Conservation (phyloP, 2,888 invertebrate species). For the Ormyrus rosae region DNA sequence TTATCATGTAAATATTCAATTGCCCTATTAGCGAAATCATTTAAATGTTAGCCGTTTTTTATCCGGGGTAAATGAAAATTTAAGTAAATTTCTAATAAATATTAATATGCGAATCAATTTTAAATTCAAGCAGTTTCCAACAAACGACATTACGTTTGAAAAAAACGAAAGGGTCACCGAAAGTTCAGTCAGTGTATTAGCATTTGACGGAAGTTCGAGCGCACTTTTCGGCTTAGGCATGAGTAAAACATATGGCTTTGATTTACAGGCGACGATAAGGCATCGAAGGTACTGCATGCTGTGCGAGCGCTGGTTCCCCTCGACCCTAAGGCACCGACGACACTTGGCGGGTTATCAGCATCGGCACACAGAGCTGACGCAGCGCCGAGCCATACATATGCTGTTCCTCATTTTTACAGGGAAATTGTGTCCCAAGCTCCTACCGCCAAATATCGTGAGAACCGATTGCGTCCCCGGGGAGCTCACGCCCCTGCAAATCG, state of each 20-base stretch:
- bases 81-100: too few species aligned
- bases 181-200: too few species aligned
- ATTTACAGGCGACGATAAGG: constrained; percentile 70
- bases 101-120: too few species aligned
- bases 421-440: constrained; percentile 71
- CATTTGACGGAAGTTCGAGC: too few species aligned
- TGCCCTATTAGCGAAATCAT: too few species aligned
- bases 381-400: constrained; percentile 74
- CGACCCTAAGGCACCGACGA: constrained; percentile 69
- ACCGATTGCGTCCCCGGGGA: constrained; percentile 71
- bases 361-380: constrained; percentile 72
- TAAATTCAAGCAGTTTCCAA: too few species aligned
- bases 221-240: too few species aligned
- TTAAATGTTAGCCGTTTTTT: too few species aligned
- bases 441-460: constrained; percentile 69
- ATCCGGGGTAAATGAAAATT: too few species aligned
- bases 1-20: too few species aligned
- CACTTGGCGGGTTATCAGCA: constrained; percentile 74
- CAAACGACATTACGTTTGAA: too few species aligned
- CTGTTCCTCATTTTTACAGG: constrained; percentile 74
- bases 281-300: constrained; percentile 73
- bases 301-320: constrained; percentile 74
- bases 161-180: too few species aligned
- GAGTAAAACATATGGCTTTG: not conserved
- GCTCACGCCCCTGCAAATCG: constrained; percentile 73